phyloP scores from a whole-genome alignment of 2,113 vertebrate genomes.

The Colossoma macropomum region DNA sequence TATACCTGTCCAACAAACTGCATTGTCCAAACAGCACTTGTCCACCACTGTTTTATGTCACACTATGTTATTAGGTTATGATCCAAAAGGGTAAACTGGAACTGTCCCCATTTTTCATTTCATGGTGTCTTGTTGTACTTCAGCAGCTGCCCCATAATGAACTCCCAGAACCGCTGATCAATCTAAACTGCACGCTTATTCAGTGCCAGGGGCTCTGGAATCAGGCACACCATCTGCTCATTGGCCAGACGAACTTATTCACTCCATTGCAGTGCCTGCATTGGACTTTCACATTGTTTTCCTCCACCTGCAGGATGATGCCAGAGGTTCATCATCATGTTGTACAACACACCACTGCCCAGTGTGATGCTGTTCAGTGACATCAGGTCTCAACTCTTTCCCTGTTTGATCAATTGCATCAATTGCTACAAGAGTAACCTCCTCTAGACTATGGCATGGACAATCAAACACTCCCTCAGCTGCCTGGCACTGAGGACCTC shows the following conservation, averaged over 20 bases:
- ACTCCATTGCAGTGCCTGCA: not conserved
- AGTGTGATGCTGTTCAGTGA: conserved; percentile 27
- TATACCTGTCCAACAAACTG: too few relatives aligned
- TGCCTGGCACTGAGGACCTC: not conserved
- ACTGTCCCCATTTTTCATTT: too few relatives aligned
- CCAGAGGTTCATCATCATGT: conserved; percentile 30
- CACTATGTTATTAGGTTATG: too few relatives aligned
- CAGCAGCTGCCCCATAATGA: conserved; percentile 22
- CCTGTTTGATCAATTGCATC: conserved; percentile 15
- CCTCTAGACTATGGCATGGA: not conserved
- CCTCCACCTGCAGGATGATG: conserved; percentile 43
- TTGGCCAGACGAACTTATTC: too few relatives aligned
- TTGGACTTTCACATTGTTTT: conserved; percentile 17
- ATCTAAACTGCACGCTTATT: conserved; percentile 34
- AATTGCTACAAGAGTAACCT: conserved; percentile 9
- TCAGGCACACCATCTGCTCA: conserved; percentile 3
- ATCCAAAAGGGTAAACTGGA: too few relatives aligned
- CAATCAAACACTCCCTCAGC: conserved; percentile 16
- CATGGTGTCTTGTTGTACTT: too few relatives aligned
- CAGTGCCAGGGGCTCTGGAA: conserved; percentile 16
- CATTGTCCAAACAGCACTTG: too few relatives aligned
- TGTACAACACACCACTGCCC: conserved; percentile 42
- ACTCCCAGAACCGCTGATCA: conserved; percentile 36
- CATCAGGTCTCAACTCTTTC: conserved; percentile 31
- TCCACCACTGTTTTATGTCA: too few relatives aligned